Percentiles rank a stretch among this genome's conserved stretches.
Conservation (phyloP, 2,888 invertebrate genomes). For the Diplazon laetatorius region DNA sequence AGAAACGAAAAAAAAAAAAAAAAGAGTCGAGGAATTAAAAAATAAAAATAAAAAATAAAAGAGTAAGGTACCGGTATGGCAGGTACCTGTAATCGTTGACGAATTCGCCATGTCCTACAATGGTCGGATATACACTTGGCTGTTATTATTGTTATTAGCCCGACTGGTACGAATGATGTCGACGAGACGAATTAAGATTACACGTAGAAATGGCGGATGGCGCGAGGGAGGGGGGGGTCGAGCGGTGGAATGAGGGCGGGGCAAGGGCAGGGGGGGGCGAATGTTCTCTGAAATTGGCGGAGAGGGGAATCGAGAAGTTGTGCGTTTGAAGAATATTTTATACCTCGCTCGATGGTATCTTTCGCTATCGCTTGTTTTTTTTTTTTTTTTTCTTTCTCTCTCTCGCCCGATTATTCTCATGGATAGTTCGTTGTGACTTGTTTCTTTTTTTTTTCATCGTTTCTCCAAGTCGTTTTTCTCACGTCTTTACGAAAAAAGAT, state of each 20-base stretch:
- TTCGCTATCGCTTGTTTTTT: neutral
- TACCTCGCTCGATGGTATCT: constrained; percentile 35
- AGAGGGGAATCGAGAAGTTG: constrained; percentile 42
- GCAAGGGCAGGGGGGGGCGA: constrained; percentile 25
- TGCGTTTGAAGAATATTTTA: constrained; percentile 30
- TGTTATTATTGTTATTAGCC: constrained; percentile 22
- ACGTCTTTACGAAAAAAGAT: constrained; percentile 45
- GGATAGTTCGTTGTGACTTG: neutral
- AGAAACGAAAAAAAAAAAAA: constrained; percentile 25
- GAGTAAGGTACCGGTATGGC: constrained; percentile 38
- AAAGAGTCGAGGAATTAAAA: constrained; percentile 16
- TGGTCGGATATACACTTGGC: constrained; percentile 8
- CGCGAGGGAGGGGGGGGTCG: constrained; percentile 11
- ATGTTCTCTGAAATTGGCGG: constrained; percentile 6
- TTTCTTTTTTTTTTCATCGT: constrained; percentile 7
- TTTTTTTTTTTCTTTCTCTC: constrained; percentile 13
- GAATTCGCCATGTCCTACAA: no score
- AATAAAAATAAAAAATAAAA: constrained; percentile 30
- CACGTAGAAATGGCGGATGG: constrained; percentile 9
- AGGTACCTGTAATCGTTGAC: constrained; percentile 52
- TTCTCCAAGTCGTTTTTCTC: constrained; percentile 20
- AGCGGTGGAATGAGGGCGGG: no score
- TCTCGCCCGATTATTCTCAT: no score
- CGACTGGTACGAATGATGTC: constrained; percentile 40
- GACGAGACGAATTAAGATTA: constrained; percentile 44